A percentile compares a stretch with the other conserved stretches of the same genome.
These are phyloP conservation scores for Callopanchax toddi DNA, from an alignment of 2,113 vertebrate genomes.

Conservation along the genomic window DNA sequence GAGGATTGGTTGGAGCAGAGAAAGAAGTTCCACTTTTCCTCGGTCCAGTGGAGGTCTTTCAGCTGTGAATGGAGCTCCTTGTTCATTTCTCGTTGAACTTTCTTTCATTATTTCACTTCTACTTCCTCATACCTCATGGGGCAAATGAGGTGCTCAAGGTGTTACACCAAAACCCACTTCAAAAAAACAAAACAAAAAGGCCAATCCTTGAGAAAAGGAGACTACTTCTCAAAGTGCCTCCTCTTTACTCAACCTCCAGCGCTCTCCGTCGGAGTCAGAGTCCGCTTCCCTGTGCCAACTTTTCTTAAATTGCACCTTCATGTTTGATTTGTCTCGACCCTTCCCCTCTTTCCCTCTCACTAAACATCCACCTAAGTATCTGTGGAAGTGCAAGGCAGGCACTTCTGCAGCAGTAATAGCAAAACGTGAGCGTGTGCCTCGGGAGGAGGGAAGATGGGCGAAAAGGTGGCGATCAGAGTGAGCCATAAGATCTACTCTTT, in stretches of 20 bases:
- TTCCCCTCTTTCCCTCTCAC: conserved; percentile 41
- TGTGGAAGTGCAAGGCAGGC: conserved; percentile 75
- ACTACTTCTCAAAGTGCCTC: conserved; percentile 21
- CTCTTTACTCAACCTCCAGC: background rate
- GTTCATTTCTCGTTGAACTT: conserved; percentile 40
- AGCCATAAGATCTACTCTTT: conserved; percentile 80
- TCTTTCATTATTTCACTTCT: conserved; percentile 43
- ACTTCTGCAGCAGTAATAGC: conserved; percentile 68
- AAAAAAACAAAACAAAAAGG: conserved; percentile 5
- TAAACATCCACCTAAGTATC: conserved; percentile 72
- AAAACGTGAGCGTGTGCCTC: conserved; percentile 36
- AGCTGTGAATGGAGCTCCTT: conserved; percentile 43
- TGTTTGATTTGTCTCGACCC: conserved; percentile 76
- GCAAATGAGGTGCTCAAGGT: background rate
- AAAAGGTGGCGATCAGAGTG: conserved; percentile 68
- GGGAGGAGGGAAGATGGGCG: conserved; percentile 35
- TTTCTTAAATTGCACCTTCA: conserved; percentile 66
- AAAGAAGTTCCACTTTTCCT: conserved; percentile 16
- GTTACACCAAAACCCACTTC: conserved; percentile 33
- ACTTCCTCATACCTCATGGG: conserved; percentile 19
- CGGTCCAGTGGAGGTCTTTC: conserved; percentile 13
- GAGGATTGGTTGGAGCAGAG: conserved; percentile 23
- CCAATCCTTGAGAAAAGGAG: conserved; percentile 26
- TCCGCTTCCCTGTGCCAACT: conserved; percentile 38
- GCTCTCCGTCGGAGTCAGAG: conserved; percentile 7